A percentile compares a stretch with the other conserved stretches of the same genome.
Conservation (phyloP, 2,888 invertebrate genomes). For the Cremastinae sp. region DNA sequence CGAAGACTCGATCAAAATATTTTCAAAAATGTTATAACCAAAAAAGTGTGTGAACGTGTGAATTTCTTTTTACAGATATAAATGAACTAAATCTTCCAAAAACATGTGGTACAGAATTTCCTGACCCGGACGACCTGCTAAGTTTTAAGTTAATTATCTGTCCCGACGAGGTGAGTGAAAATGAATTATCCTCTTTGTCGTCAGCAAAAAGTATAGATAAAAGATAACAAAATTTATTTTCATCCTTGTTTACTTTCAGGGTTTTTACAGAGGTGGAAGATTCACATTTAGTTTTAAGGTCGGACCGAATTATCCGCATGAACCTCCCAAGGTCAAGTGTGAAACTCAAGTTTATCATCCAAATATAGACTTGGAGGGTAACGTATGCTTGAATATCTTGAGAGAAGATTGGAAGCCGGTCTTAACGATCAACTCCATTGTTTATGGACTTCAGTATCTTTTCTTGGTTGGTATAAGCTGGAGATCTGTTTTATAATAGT, state of each 20-base stretch:
- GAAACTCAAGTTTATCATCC: constrained; percentile 99
- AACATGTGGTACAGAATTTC: constrained; percentile 97
- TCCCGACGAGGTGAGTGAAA: constrained; percentile 91
- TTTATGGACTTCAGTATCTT: constrained; percentile 98
- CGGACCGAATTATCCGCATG: constrained; percentile 98
- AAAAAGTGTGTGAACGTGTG: constrained; percentile 2
- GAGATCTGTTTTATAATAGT: no score
- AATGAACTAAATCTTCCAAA: constrained; percentile 98
- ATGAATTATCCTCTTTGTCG: neutral
- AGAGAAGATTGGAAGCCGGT: constrained; percentile 99
- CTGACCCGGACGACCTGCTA: constrained; percentile 97
- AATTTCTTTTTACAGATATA: constrained; percentile 88
- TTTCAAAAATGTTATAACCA: neutral
- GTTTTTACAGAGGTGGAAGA: constrained; percentile 96
- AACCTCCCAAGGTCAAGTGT: constrained; percentile 99
- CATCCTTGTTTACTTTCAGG: constrained; percentile 81
- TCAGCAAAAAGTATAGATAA: neutral
- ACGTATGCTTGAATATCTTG: constrained; percentile 98
- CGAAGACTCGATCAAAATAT: neutral
- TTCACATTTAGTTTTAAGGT: constrained; percentile 99
- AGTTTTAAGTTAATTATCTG: constrained; percentile 97
- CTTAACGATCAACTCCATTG: constrained; percentile 97
- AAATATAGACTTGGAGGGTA: constrained; percentile 98
- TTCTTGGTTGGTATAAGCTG: constrained; percentile 87
- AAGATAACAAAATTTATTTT: neutral